These are phyloP conservation scores for Scolopax rusticola DNA, from an alignment of 2,797 vertebrate genomes.

Conservation along the genomic window DNA sequence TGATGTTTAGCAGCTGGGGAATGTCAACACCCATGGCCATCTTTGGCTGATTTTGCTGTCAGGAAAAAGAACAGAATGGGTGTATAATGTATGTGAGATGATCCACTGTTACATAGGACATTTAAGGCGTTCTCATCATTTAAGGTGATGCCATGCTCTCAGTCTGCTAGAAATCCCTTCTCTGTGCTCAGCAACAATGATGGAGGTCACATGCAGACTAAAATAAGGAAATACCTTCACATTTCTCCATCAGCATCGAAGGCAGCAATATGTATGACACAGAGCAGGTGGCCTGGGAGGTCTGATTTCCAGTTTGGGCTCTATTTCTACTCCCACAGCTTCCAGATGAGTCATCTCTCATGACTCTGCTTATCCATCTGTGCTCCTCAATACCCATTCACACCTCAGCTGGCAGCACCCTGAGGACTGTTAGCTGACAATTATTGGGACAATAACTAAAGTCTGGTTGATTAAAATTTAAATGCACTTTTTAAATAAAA, in stretches of 20 bases:
- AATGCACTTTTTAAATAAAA: background rate
- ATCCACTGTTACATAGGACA: background rate
- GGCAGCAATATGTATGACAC: rapidly evolving
- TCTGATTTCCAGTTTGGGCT: background rate
- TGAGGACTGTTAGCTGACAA: background rate
- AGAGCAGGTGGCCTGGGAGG: background rate
- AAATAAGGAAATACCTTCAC: background rate
- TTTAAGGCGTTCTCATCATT: background rate
- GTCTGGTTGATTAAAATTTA: background rate
- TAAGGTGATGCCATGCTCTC: background rate
- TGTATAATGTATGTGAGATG: background rate
- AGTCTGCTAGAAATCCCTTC: background rate
- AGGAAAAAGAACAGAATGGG: background rate
- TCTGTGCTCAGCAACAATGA: background rate
- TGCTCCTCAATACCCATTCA: background rate
- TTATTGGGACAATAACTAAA: background rate
- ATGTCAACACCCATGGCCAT: constrained; percentile 47
- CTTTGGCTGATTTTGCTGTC: constrained; percentile 20
- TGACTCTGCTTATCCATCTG: background rate
- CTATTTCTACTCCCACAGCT: background rate
- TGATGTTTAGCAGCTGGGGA: constrained; percentile 57
- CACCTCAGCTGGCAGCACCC: background rate
- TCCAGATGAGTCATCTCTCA: background rate
- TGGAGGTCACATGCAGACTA: no score
- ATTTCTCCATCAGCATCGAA: background rate